Base-by-base conservation (phyloP, 2,113 vertebrate genomes). In the Columba livia region DNA sequence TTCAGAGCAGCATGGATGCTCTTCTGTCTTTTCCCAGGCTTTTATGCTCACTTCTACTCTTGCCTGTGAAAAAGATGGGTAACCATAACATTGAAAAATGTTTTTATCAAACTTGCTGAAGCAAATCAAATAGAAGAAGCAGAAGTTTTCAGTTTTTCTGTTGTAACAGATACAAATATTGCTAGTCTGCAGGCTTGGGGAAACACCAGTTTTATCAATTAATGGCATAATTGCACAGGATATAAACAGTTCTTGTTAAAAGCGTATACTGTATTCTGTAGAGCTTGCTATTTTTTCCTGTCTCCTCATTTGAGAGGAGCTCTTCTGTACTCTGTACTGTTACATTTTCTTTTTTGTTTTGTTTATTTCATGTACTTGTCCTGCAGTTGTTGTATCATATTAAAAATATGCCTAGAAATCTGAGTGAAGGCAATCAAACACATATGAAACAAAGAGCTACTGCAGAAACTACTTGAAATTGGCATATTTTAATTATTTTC, bases 111-210 rank as follows among this genome's bases (percentile, higher is more conserved):
- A 44, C 24, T 64, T 84, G 19, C 31, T 48, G 28, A 80, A 93
- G 25, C 6, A 79, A 10, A 28, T 34, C 19, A 70, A 88, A 48
- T 16, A 42, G 28, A 34, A 79, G 26, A 58, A 89, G n/a, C 5
- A 64, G 8, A 79, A 89, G 48, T 74, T 75, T 71, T 54, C 53
- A 15, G 7, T 72, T 84, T 60, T 9, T 9, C 21, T 64, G 0
- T 70, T 89, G 6, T 48, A 62, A 32, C 11, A 50, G 20, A 28
- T 58, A 48, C 3, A 71, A 56, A 56, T 38, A 38, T 19, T 71
- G 38, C 9, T 32, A 71, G 0, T 15, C 47, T n/a, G 4, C 0
- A 3, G 51, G 26, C 48, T 74, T 19, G 25, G 48, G 38, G 56
- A 79, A 42, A 42, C 28, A 83, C 7, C 0, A 0, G 25, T 79